Percentiles rank a stretch among this genome's conserved stretches.
These are phyloP conservation scores for Rachycentron canadum DNA, from an alignment of 2,797 vertebrate genomes.

Conservation along the genomic window DNA sequence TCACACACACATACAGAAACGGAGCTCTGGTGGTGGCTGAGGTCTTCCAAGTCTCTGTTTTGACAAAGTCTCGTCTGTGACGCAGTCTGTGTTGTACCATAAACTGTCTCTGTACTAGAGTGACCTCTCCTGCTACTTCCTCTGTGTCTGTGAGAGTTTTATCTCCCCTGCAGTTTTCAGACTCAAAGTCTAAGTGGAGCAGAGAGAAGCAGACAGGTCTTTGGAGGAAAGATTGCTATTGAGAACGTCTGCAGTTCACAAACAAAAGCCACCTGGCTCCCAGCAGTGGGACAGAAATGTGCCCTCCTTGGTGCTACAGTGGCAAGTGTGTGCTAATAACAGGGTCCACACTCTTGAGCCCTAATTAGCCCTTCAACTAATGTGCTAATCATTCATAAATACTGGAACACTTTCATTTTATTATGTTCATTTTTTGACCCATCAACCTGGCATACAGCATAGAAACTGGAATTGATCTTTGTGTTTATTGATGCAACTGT, in stretches of 20 bases:
- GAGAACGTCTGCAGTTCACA: conserved; percentile 67
- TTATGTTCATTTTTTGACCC: conserved; percentile 5
- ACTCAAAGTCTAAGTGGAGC: conserved; percentile 82
- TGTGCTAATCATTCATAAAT: conserved; percentile 73
- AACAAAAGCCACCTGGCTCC: conserved; percentile 80
- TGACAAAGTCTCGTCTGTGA: conserved; percentile 80
- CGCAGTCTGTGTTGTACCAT: conserved; percentile 81
- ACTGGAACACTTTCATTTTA: conserved; percentile 61
- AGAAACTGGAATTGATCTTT: conserved; percentile 9
- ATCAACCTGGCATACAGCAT: conserved; percentile 7
- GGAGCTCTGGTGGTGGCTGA: conserved; percentile 64
- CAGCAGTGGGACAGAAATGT: conserved; percentile 62
- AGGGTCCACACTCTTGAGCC: conserved; percentile 61
- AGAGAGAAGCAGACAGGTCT: conserved; percentile 76
- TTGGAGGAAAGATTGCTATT: conserved; percentile 74
- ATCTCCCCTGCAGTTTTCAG: conserved; percentile 79
- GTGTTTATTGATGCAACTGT: neutral
- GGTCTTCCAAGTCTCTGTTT: conserved; percentile 76
- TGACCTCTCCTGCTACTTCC: conserved; percentile 86
- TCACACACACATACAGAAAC: conserved; percentile 45
- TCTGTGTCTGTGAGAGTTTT: conserved; percentile 74
- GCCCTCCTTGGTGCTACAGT: conserved; percentile 44
- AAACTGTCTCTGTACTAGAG: conserved; percentile 77
- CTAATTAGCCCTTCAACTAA: conserved; percentile 73
- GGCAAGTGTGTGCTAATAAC: conserved; percentile 67